Evolutionary conservation across 2,113 vertebrate genomes (phyloP), one percentile per base, ranked within the genome.

Genomic region (Sarotherodon lohbergeri): DNA sequence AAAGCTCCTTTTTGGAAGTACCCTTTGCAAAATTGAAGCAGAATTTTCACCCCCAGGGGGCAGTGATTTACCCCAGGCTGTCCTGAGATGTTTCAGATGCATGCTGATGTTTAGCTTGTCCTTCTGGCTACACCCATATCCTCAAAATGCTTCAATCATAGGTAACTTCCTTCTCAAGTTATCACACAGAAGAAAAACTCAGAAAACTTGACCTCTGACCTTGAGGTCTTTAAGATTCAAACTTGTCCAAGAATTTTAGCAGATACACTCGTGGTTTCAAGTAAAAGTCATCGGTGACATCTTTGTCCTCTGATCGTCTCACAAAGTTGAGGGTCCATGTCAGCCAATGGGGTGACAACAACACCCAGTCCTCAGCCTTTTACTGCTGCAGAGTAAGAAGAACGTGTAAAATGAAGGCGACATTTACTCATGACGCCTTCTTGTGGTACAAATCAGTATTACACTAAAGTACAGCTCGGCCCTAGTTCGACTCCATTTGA

Each of bases 201-300:
- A 13, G 61, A 66, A 66, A 22, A 66, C 10, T 0, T 66, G 61
- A 66, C 19, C 61, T 13, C 34, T 66, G 61, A 39, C 34, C 10
- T 22, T 5, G 6, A 66, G 10, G 29, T 34, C 29, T 61, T 57
- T 29, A 57, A 29, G 59, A 36, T 63, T 63, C 0, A 0, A 63
- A 12, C 32, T n/a, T 63, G 17, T 34, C 59, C 16, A 63, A 63
- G 0, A 11, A 34, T 63, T 63, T 36, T 32, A 36, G 59, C 59
- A 36, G 32, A 63, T 19, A 1, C 0, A 3, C 0, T 63, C 1
- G 9, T 34, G 16, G 59, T 63, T n/a, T 32, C 59, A 36, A 63
- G 59, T 63, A 32, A 63, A 36, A 36, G n/a, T 66, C 5, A 0
- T 12, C 11, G 17, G 59, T 63, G 59, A 36, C 59, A 63, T 66